Evolutionary conservation across 2,888 invertebrate species (phyloP), one percentile per base, ranked within the genome.

Genomic region (Sipha maydis): DNA sequence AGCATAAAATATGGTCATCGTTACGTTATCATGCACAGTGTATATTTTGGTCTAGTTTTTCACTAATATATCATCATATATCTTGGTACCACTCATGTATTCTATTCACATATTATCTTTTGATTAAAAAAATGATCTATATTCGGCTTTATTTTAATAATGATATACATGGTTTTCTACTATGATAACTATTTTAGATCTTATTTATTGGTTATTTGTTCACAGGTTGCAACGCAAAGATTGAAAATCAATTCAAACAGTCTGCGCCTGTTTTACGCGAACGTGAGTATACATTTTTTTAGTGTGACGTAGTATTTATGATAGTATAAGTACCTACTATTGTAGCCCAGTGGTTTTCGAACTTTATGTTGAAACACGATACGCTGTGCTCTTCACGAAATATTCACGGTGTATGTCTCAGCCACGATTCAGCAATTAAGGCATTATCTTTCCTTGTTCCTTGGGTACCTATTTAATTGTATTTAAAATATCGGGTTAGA

Each of bases 211-310:
- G 17, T 82, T 82, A 19, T 54, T 80, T 3, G 8, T 71, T 69
- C 17, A n/a, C 78, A 85, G 85, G 77, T 48, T 85, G 77, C 85
- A 85, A 85, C n/a, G 85, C 85, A 0, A 85, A 85, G 54, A 85
- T 85, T n/a, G 85, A 85, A 69, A 85, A 85, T 21, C 85, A 85
- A 25, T 78, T 78, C 69, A 67, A 69, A 9, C 77, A 78, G 69
- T 78, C 77, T 8, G 67, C 69, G 3, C 85, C 85, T 0, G 34
- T 78, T 0, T 11, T 77, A 48, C 85, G 85, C 1, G 85, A 85
- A 69, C 85, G 85, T 85, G 77, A 85, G 85, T 85, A 84, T 25
- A 21, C 28, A 38, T 28, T 38, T 19, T 28, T n/a, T 25, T 19
- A 19, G 34, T 56, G 21, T 9, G 61, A 48, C 48, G 3, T 8